Conservation (phyloP, 2,888 invertebrate species). For the Volucella bombylans region DNA sequence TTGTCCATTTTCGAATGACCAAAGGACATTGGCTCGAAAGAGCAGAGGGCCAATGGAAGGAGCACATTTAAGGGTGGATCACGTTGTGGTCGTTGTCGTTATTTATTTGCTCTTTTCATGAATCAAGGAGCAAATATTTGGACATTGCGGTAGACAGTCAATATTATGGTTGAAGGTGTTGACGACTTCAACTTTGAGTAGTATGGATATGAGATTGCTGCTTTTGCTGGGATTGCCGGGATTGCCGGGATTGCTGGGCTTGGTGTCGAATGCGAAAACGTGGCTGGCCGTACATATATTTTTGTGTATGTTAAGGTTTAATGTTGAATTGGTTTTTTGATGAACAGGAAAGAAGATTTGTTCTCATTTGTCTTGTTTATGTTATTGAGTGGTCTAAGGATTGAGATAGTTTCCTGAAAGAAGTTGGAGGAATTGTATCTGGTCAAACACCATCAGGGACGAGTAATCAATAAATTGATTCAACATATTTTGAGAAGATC, state of each 20-base stretch:
- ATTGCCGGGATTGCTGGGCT: too few relatives aligned
- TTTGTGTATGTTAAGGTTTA: too few relatives aligned
- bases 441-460: too few relatives aligned
- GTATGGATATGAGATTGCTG: not conserved
- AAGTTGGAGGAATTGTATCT: too few relatives aligned
- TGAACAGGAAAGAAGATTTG: too few relatives aligned
- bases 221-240: not conserved
- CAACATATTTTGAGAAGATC: too few relatives aligned
- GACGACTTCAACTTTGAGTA: not conserved
- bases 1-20: conserved; percentile 34
- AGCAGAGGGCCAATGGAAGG: not conserved
- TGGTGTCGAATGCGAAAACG: too few relatives aligned
- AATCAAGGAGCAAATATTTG: conserved; percentile 39
- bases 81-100: conserved; percentile 1
- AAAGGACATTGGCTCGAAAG: conserved; percentile 6
- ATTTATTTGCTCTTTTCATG: conserved; percentile 37
- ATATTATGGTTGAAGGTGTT: conserved; percentile 32
- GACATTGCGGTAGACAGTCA: conserved; percentile 29
- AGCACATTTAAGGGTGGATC: conserved; percentile 2
- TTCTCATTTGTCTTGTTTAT: too few relatives aligned
- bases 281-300: not conserved
- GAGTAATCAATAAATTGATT: too few relatives aligned
- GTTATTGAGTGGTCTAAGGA: too few relatives aligned
- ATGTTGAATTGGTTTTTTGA: too few relatives aligned
- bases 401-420: too few relatives aligned